phyloP scores from a whole-genome alignment of 2,113 vertebrate species.

The Nothocercus nigrocapillus region DNA sequence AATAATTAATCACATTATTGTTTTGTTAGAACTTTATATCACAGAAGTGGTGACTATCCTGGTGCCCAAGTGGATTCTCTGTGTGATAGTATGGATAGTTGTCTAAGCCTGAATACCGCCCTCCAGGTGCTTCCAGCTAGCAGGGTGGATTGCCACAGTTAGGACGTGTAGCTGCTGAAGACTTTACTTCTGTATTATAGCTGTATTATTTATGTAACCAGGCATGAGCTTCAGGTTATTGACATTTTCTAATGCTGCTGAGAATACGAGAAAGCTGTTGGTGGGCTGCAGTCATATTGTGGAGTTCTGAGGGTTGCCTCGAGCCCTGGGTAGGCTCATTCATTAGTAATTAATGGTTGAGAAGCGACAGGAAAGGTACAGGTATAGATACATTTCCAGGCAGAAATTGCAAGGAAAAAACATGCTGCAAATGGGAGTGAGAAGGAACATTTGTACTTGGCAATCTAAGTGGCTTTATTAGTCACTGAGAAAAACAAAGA shows the following conservation, averaged over 20 bases:
- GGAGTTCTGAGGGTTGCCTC: background rate
- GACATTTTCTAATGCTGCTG: background rate
- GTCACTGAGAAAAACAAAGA: background rate
- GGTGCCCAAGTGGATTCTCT: background rate
- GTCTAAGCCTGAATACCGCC: background rate
- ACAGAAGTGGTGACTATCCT: background rate
- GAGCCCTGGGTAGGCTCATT: background rate
- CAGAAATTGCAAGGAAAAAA: background rate
- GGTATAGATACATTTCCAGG: background rate
- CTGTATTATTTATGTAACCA: background rate
- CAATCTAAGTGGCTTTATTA: background rate
- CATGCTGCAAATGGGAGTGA: background rate
- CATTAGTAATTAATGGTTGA: background rate
- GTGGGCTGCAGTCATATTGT: background rate
- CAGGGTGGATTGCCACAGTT: background rate
- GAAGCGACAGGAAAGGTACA: background rate
- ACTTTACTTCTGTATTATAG: background rate
- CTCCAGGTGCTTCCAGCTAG: background rate
- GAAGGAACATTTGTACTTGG: constrained; percentile 14
- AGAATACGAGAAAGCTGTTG: background rate
- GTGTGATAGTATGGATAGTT: background rate
- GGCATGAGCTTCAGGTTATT: background rate
- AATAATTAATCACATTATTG: background rate
- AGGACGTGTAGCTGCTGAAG: background rate
- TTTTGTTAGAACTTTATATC: background rate